A percentile compares a stretch with the other conserved stretches of the same genome.
These are phyloP conservation scores for Argyrosomus regius DNA, from an alignment of 2,797 vertebrate genomes.

Conservation along the genomic window DNA sequence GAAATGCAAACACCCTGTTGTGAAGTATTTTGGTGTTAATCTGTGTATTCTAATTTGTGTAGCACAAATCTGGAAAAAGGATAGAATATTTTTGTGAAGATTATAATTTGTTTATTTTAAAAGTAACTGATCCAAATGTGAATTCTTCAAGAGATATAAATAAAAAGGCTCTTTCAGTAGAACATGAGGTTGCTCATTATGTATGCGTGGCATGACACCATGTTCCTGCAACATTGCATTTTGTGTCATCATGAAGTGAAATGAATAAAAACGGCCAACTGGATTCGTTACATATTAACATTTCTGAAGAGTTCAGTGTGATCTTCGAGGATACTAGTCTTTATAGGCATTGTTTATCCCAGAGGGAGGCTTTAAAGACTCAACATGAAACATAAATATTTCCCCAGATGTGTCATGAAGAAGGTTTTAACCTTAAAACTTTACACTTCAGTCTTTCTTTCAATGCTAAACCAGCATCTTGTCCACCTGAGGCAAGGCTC, in stretches of 20 bases:
- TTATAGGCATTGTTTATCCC: slow-evolving; percentile 1
- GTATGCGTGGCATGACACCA: slow-evolving; percentile 20
- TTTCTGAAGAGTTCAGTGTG: neutral
- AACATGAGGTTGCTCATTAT: slow-evolving; percentile 35
- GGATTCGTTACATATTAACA: slow-evolving; percentile 4
- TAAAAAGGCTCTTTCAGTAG: slow-evolving; percentile 65
- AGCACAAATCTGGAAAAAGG: slow-evolving; percentile 34
- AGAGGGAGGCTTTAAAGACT: neutral
- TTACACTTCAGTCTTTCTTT: neutral
- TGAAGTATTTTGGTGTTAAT: slow-evolving; percentile 64
- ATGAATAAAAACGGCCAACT: slow-evolving; percentile 37
- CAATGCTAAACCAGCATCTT: neutral
- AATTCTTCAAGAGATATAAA: slow-evolving; percentile 58
- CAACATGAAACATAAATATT: slow-evolving; percentile 5
- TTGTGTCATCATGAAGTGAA: slow-evolving; percentile 49
- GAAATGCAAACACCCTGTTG: slow-evolving; percentile 56
- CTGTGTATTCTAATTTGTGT: slow-evolving; percentile 61
- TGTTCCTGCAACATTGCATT: slow-evolving; percentile 40
- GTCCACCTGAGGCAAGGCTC: neutral
- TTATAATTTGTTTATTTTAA: slow-evolving; percentile 61
- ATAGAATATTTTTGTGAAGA: slow-evolving; percentile 76
- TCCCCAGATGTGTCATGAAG: neutral
- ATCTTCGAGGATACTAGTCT: slow-evolving; percentile 9
- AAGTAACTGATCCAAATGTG: slow-evolving; percentile 49
- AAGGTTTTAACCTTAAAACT: neutral